Evolutionary conservation across 2,888 invertebrate genomes (phyloP).

Genomic region (Nephrocerus scutellatus): DNA sequence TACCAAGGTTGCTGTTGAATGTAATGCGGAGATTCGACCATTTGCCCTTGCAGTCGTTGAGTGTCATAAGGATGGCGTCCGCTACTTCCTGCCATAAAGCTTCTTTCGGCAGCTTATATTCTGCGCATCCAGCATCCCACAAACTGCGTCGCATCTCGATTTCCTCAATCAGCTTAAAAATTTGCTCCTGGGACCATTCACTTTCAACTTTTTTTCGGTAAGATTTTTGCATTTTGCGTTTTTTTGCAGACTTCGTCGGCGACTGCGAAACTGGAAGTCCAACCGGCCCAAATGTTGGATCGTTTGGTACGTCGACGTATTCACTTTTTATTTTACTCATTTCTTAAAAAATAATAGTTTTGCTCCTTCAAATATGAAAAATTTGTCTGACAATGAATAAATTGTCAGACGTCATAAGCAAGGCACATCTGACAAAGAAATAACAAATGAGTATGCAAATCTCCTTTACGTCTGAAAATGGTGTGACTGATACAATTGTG

Average conservation of each 20-base stretch:
- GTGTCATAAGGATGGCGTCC: conserved; percentile 6
- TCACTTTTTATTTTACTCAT: conserved; percentile 35
- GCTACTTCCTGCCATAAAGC: conserved; percentile 15
- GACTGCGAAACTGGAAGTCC: no score
- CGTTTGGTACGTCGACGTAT: no score
- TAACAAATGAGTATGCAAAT: conserved; percentile 12
- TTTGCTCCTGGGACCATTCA: conserved; percentile 13
- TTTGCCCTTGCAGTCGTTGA: conserved; percentile 19
- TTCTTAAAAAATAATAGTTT: no score
- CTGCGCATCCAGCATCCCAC: conserved; percentile 17
- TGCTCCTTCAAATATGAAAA: no score
- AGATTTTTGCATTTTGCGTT: no score
- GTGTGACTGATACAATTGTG: no score
- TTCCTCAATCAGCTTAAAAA: conserved; percentile 12
- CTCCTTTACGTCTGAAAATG: no score
- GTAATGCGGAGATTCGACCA: conserved; percentile 16
- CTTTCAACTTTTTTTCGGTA: conserved; percentile 18
- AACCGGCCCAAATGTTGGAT: no score
- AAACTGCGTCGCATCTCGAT: conserved; percentile 11
- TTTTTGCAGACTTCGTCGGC: no score
- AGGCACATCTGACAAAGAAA: conserved; percentile 4
- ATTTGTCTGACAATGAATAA: no score
- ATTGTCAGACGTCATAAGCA: no score
- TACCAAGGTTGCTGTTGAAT: conserved; percentile 15
- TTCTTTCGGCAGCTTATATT: conserved; percentile 17